A percentile compares a stretch with the other conserved stretches of the same genome.
Conservation (phyloP, 2,113 vertebrate genomes). For the Phainopepla nitens region DNA sequence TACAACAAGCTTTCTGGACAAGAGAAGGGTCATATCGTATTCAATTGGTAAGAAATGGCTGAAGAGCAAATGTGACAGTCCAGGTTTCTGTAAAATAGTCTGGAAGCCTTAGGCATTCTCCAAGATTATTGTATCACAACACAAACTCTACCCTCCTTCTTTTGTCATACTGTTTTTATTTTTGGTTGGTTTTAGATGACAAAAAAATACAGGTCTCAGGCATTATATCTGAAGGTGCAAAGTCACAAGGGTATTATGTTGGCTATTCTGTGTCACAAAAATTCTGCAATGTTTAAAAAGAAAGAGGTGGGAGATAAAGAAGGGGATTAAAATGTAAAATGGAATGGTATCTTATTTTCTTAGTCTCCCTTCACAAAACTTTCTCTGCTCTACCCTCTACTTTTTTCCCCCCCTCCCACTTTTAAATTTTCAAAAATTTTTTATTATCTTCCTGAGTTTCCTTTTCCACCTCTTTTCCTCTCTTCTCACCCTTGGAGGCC, state of each 20-base stretch:
- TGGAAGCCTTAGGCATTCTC: background rate
- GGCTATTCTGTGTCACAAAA: background rate
- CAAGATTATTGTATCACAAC: background rate
- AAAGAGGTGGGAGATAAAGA: background rate
- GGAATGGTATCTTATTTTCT: background rate
- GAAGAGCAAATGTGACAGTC: background rate
- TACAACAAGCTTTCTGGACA: background rate
- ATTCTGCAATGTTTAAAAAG: background rate
- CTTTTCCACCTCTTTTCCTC: background rate
- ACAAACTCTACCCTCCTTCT: background rate
- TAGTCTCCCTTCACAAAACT: background rate
- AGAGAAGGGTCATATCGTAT: background rate
- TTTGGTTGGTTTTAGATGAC: background rate
- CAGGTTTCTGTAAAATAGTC: background rate
- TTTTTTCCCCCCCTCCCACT: accelerated
- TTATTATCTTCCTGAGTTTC: background rate
- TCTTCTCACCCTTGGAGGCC: background rate
- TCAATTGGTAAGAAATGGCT: background rate
- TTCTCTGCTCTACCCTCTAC: background rate
- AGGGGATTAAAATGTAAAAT: background rate
- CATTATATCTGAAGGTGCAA: background rate
- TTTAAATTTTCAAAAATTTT: background rate
- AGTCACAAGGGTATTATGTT: background rate
- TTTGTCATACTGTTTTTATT: background rate
- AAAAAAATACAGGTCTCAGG: background rate